These are phyloP conservation scores for Sogatella furcifera DNA, from an alignment of 1,140 invertebrate species.

Conservation along the genomic window DNA sequence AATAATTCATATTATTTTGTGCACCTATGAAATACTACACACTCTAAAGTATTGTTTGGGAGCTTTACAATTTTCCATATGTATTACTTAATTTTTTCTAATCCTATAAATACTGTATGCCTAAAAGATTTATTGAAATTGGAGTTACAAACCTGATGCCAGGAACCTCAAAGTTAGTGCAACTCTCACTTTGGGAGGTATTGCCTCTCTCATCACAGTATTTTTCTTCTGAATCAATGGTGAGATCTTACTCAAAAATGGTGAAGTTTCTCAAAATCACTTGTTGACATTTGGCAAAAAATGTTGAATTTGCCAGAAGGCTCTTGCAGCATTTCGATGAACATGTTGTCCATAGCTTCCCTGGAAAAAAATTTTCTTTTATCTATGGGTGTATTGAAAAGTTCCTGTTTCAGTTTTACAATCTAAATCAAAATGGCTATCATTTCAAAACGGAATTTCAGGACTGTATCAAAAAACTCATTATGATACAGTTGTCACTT, in stretches of 20 bases:
- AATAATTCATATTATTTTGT: no score
- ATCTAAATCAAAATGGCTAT: no score
- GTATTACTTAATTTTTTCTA: conserved; percentile 15
- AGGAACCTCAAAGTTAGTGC: no score
- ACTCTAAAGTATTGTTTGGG: no score
- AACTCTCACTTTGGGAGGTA: conserved; percentile 19
- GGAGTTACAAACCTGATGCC: conserved; percentile 23
- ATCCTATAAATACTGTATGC: conserved; percentile 22
- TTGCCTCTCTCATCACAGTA: conserved; percentile 13
- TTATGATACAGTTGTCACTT: no score
- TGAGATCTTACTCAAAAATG: conserved; percentile 16
- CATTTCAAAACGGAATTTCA: no score
- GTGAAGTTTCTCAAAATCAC: conserved; percentile 17
- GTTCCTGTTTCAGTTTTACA: no score
- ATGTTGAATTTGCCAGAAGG: conserved; percentile 7
- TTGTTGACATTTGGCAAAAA: conserved; percentile 1
- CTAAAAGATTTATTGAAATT: conserved; percentile 24
- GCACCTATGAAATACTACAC: no score
- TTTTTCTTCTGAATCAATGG: conserved; percentile 10
- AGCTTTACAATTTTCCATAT: no score
- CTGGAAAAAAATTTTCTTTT: no score
- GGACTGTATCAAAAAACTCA: no score
- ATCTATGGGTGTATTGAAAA: no score
- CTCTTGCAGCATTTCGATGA: neutral
- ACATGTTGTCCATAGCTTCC: conserved; percentile 1